Evolutionary conservation across 2,888 invertebrate genomes (phyloP).

Genomic region (Clusia tigrina): DNA sequence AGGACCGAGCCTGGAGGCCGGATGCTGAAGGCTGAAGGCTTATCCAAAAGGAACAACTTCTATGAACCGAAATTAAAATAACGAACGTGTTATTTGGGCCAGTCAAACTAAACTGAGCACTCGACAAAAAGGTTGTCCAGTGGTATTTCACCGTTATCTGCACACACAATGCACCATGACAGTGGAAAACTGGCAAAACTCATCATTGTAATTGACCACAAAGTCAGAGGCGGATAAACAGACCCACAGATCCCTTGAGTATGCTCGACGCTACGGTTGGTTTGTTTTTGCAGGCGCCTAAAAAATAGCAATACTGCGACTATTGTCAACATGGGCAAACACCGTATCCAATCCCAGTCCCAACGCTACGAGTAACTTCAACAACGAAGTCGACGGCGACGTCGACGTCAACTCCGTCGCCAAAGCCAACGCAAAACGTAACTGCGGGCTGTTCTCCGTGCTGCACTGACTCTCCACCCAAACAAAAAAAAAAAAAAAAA

Average conservation of each 20-base stretch:
- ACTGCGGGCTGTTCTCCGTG: too few relatives aligned
- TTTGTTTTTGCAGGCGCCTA: not conserved
- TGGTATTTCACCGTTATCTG: not conserved
- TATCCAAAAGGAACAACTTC: not conserved
- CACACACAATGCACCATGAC: not conserved
- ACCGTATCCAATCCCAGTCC: too few relatives aligned
- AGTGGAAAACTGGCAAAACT: not conserved
- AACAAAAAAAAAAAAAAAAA: too few relatives aligned
- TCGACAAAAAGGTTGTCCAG: not conserved
- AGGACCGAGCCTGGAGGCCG: too few relatives aligned
- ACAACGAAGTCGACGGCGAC: too few relatives aligned
- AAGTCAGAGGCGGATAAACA: not conserved
- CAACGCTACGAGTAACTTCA: too few relatives aligned
- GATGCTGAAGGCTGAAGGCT: too few relatives aligned
- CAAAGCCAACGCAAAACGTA: not conserved
- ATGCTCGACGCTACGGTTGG: not conserved
- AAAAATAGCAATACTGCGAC: not conserved
- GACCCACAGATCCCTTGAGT: not conserved
- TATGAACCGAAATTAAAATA: not conserved
- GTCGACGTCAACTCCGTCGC: not conserved
- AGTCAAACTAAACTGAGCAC: not conserved
- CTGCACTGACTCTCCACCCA: too few relatives aligned
- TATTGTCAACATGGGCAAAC: constrained; percentile 6
- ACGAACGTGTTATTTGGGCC: not conserved
- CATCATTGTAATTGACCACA: not conserved